Conservation (phyloP, 2,888 invertebrate genomes). For the Tipula lateralis region DNA sequence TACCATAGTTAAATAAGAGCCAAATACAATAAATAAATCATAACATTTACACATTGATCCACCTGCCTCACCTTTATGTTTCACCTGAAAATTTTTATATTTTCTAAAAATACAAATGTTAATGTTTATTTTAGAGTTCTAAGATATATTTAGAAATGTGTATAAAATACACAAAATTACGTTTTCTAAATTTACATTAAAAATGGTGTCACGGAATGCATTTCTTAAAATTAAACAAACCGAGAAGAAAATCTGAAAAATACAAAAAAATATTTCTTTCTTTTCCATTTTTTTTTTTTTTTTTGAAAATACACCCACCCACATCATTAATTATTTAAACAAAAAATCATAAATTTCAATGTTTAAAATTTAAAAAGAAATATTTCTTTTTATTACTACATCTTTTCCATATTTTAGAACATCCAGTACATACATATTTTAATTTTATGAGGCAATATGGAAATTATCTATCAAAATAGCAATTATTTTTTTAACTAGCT, state of each 20-base stretch:
- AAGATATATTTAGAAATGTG: background rate
- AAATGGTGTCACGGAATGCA: conserved; percentile 11
- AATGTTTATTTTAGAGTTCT: background rate
- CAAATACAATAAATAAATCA: background rate
- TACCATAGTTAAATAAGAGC: background rate
- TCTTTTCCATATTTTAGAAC: background rate
- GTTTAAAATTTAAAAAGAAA: background rate
- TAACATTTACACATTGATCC: background rate
- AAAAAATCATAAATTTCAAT: background rate
- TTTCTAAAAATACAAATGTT: background rate
- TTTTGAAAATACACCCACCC: background rate
- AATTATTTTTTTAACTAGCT: background rate
- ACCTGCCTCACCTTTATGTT: background rate
- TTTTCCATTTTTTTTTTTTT: background rate
- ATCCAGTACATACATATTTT: background rate
- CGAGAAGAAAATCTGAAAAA: background rate
- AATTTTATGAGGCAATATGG: conserved; percentile 2
- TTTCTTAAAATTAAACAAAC: background rate
- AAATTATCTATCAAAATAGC: background rate
- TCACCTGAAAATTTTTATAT: background rate
- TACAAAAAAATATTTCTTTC: background rate
- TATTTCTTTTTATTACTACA: background rate
- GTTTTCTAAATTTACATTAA: background rate
- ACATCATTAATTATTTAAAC: background rate
- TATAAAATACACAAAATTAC: background rate